A percentile compares a stretch with the other conserved stretches of the same genome.
Evolutionary conservation across 2,797 vertebrate genomes (phyloP).

Genomic region (Poliocrania exsul): DNA sequence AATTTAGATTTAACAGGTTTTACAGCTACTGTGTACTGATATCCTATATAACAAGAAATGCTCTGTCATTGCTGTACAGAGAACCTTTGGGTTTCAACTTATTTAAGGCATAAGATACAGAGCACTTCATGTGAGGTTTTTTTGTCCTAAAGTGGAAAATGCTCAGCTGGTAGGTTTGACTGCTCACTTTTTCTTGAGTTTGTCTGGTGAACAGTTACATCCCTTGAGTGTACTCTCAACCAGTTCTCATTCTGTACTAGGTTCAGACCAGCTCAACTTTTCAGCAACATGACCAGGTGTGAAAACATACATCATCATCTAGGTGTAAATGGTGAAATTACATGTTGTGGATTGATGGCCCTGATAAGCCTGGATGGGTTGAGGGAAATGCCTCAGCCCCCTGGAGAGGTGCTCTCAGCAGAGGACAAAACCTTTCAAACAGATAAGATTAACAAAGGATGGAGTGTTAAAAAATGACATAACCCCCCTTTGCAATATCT

Average conservation of each 20-base stretch:
- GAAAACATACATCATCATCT: neutral
- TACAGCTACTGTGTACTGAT: neutral
- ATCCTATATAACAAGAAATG: neutral
- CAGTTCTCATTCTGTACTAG: neutral
- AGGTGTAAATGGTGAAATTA: neutral
- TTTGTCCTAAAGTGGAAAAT: neutral
- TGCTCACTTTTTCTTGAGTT: neutral
- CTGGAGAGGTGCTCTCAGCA: too few relatives aligned
- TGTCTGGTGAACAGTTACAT: neutral
- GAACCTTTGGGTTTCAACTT: neutral
- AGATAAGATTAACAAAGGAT: too few relatives aligned
- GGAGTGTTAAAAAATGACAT: too few relatives aligned
- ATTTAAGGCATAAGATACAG: neutral
- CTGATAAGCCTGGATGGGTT: too few relatives aligned
- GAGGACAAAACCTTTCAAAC: too few relatives aligned
- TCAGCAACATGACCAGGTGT: neutral
- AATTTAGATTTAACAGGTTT: neutral
- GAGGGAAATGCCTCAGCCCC: too few relatives aligned
- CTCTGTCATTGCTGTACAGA: neutral
- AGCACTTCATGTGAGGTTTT: neutral
- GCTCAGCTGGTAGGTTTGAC: neutral
- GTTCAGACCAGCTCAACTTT: neutral
- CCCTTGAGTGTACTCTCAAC: neutral
- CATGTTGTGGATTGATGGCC: too few relatives aligned
- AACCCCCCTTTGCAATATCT: too few relatives aligned